Conservation (phyloP, 2,113 vertebrate species). For the Jaculus jaculus region DNA sequence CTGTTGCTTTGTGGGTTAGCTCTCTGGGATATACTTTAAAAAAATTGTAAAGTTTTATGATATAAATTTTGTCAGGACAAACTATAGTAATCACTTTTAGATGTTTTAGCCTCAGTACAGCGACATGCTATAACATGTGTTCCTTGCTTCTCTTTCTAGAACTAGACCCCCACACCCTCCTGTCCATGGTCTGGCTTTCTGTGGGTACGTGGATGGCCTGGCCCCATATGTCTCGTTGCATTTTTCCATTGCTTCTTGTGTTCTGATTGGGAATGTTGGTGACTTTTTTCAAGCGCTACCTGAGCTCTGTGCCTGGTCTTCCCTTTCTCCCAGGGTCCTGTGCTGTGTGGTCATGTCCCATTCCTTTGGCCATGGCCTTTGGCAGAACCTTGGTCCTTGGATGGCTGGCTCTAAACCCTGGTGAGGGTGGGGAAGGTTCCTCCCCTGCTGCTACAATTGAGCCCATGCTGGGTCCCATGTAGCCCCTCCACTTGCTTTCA, state of each 20-base stretch:
- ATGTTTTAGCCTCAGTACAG: background rate
- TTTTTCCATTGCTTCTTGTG: conserved; percentile 67
- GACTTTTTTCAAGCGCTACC: conserved; percentile 52
- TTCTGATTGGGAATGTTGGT: conserved; percentile 61
- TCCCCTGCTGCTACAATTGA: conserved; percentile 75
- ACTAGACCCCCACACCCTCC: conserved; percentile 26
- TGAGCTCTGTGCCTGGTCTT: conserved; percentile 57
- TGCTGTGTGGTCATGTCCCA: conserved; percentile 52
- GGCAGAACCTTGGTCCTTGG: conserved; percentile 24
- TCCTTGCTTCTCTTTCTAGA: conserved; percentile 73
- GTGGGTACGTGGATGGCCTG: conserved; percentile 60
- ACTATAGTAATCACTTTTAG: background rate
- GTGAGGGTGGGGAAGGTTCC: conserved; percentile 47
- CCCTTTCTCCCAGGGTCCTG: conserved; percentile 35
- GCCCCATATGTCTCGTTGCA: conserved; percentile 47
- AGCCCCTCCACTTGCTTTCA: conserved; percentile 72
- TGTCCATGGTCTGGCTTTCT: conserved; percentile 58
- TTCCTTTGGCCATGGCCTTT: conserved; percentile 9
- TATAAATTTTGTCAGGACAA: background rate
- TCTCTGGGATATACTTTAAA: background rate
- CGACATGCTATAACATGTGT: conserved; percentile 60
- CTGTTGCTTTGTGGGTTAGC: background rate
- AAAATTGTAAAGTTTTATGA: background rate
- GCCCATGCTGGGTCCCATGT: conserved; percentile 58
- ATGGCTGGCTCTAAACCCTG: conserved; percentile 64